Evolutionary conservation across 2,888 invertebrate genomes (phyloP).

Genomic region (Drosophila meridionalis): DNA sequence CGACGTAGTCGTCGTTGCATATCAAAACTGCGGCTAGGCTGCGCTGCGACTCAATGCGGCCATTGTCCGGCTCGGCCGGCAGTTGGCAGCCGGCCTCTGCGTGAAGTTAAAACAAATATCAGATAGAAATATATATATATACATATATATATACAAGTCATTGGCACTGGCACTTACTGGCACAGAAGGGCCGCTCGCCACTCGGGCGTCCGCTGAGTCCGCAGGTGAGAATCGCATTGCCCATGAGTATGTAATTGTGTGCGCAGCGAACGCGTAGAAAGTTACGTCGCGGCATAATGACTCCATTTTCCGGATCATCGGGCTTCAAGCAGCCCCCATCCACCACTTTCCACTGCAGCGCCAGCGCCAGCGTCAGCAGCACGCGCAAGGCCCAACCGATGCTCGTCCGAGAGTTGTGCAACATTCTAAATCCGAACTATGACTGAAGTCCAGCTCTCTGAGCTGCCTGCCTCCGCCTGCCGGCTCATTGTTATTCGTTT

Average conservation of each 20-base stretch:
- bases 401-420: slow-evolving; percentile 5
- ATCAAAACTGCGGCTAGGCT: slow-evolving; percentile 87
- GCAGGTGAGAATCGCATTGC: slow-evolving; percentile 16
- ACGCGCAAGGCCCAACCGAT: not conserved
- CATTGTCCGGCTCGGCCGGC: slow-evolving; percentile 86
- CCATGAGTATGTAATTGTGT: slow-evolving; percentile 24
- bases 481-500: not conserved
- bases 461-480: not conserved
- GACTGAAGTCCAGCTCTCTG: slow-evolving; percentile 28
- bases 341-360: not conserved
- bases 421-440: slow-evolving; percentile 40
- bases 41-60: slow-evolving; percentile 86
- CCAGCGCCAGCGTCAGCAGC: not conserved
- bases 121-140: not conserved
- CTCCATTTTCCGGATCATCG: slow-evolving; percentile 34
- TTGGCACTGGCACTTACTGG: slow-evolving; percentile 52
- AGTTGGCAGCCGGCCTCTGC: slow-evolving; percentile 87
- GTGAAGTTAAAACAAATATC: slow-evolving; percentile 5
- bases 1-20: slow-evolving; percentile 88
- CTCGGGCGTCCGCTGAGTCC: slow-evolving; percentile 19
- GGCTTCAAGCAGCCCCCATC: slow-evolving; percentile 34
- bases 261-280: slow-evolving; percentile 37
- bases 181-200: slow-evolving; percentile 61
- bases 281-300: rapidly evolving
- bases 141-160: not conserved